Base-by-base conservation (phyloP, 1,140 invertebrate species). In the Pygmarrhopalites habei region DNA sequence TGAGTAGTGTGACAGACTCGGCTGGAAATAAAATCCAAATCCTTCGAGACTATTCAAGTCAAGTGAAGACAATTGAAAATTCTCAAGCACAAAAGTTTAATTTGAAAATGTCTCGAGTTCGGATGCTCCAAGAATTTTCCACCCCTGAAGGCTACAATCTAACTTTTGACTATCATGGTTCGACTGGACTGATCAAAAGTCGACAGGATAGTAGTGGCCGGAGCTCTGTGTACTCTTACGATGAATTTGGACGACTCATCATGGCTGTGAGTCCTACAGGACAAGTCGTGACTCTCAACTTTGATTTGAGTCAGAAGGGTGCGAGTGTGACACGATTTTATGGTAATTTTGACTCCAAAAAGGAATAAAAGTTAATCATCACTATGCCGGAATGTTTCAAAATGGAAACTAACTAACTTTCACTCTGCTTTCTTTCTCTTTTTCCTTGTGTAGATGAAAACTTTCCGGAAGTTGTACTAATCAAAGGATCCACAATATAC, bases 221-320 rank as follows among this genome's bases (percentile, higher is more conserved):
- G 58, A 90, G 89, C 57, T 94, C 91, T 73, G 88, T 95, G 1
- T 98, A 97, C 75, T 88, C 91, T 72, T 98, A 96, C 72, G 92
- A 98, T 73, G 88, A 91, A 72, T 95, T 95, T 75, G 94, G 94
- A 15, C 82, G 94, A 67, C 77, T 97, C 0, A 90, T 87, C 2
- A 87, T 86, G 3, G 89, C 91, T 2, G 88, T 95, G 0, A 93
- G 91, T 4, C 93, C 94, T 0, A 96, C 92, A 25, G 94, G 92
- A 1, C 86, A 90, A 77, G 85, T 92, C 1, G 88, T 92, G 39
- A 86, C 84, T 49, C 75, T 95, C 0, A 85, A 85, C 1, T 94
- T 94, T 72, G 90, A 94, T 75, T 76, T 94, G 19, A 92, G 88
- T 72, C 75, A 90, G 1, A 90, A 92, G 77, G 91, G 91, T 2